Conservation (phyloP, 2,113 vertebrate species). For the Cyanistes caeruleus region DNA sequence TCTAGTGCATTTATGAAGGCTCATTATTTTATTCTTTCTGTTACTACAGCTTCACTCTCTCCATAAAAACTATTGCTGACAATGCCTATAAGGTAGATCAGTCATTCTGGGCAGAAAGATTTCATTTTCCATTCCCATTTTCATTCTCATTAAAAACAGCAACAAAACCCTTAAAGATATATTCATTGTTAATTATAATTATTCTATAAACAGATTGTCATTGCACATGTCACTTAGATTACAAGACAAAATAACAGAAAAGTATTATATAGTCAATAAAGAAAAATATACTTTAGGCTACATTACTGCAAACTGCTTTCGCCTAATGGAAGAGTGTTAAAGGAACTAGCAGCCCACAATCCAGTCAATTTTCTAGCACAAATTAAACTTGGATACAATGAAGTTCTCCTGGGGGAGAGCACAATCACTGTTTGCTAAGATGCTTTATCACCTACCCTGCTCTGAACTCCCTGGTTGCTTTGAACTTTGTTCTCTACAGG, state of each 20-base stretch:
- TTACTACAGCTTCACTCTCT: background rate
- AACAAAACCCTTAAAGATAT: background rate
- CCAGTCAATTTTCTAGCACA: background rate
- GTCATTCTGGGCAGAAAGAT: background rate
- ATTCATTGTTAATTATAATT: constrained; percentile 17
- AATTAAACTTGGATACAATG: constrained; percentile 1
- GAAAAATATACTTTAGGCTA: constrained; percentile 3
- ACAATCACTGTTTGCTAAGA: background rate
- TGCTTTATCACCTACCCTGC: background rate
- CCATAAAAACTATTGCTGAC: background rate
- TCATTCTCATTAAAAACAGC: background rate
- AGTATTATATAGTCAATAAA: background rate
- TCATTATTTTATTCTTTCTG: background rate
- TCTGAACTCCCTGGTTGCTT: background rate
- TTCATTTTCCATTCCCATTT: constrained; percentile 33
- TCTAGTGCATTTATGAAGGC: background rate
- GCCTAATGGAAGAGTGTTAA: background rate
- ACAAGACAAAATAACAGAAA: background rate
- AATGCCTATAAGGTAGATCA: background rate
- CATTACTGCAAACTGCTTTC: constrained; percentile 8
- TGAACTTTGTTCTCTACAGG: background rate
- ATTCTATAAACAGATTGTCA: background rate
- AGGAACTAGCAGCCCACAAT: background rate
- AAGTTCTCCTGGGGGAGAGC: background rate
- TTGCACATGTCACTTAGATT: constrained; percentile 3